These are phyloP conservation scores for Malaclemys terrapin DNA, from an alignment of 2,113 vertebrate species.

Conservation along the genomic window DNA sequence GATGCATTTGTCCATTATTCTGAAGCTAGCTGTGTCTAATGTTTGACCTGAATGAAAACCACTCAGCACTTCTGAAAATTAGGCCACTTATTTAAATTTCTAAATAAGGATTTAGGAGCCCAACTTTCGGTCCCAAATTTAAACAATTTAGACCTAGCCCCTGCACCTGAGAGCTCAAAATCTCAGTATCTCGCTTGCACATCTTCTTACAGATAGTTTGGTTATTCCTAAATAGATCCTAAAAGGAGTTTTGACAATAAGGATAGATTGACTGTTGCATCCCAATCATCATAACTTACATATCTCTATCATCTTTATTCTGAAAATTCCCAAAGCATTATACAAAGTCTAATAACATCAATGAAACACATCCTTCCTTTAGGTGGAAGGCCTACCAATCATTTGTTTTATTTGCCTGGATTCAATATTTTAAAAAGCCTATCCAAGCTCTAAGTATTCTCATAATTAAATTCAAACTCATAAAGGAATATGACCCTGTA, in stretches of 20 bases:
- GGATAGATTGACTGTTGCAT: background rate
- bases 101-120: too few relatives aligned
- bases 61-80: too few relatives aligned
- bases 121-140: too few relatives aligned
- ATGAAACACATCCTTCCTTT: background rate
- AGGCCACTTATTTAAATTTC: too few relatives aligned
- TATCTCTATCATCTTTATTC: background rate
- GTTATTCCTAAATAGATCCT: background rate
- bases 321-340: background rate
- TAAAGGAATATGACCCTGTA: background rate
- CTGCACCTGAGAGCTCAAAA: too few relatives aligned
- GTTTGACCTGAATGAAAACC: too few relatives aligned
- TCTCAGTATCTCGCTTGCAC: too few relatives aligned
- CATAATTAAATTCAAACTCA: background rate
- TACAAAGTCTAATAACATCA: background rate
- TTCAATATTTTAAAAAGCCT: background rate
- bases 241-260: background rate
- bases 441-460: background rate
- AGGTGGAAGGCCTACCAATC: background rate
- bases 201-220: background rate
- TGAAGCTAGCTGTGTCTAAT: too few relatives aligned
- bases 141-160: too few relatives aligned
- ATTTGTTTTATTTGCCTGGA: background rate
- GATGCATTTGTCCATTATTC: background rate
- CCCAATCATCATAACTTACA: background rate